These are phyloP conservation scores for Actinostola sp. DNA, from an alignment of 92 coral and sea anemone genomes.

Conservation along the genomic window DNA sequence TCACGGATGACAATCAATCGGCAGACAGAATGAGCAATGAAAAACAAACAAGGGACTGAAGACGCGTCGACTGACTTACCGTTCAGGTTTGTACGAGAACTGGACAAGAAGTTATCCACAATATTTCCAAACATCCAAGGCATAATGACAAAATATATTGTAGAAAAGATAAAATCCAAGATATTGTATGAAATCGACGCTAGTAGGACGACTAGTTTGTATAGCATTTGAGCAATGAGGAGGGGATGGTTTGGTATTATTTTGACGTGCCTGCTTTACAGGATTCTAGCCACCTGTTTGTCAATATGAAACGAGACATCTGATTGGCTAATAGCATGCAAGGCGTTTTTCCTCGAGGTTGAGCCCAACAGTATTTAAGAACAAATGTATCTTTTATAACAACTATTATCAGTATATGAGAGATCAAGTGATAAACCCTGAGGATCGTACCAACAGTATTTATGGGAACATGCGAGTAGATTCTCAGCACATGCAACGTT, in stretches of 20 bases:
- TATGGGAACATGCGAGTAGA: no score
- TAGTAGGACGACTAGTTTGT: conserved; percentile 12
- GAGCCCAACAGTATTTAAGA: no score
- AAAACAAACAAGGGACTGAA: background rate
- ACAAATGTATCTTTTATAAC: no score
- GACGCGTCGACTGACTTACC: no score
- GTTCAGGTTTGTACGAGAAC: conserved; percentile 18
- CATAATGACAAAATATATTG: conserved; percentile 22
- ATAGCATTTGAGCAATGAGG: conserved; percentile 18
- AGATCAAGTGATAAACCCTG: no score
- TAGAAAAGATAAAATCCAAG: conserved; percentile 26
- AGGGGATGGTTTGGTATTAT: conserved; percentile 11
- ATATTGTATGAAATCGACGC: conserved; percentile 6
- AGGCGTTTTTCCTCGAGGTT: conserved; percentile 1
- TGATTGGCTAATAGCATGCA: conserved; percentile 11
- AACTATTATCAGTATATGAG: no score
- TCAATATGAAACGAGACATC: background rate
- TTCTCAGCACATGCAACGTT: no score
- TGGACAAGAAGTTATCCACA: conserved; percentile 19
- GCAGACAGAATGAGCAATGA: background rate
- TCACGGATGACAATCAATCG: no score
- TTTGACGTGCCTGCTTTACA: conserved; percentile 11
- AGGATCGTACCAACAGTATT: no score
- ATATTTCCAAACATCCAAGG: conserved; percentile 33
- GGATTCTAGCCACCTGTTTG: conserved; percentile 25